Evolutionary conservation across 2,888 invertebrate genomes (phyloP).

Genomic region (Archaeoteleia sp.): DNA sequence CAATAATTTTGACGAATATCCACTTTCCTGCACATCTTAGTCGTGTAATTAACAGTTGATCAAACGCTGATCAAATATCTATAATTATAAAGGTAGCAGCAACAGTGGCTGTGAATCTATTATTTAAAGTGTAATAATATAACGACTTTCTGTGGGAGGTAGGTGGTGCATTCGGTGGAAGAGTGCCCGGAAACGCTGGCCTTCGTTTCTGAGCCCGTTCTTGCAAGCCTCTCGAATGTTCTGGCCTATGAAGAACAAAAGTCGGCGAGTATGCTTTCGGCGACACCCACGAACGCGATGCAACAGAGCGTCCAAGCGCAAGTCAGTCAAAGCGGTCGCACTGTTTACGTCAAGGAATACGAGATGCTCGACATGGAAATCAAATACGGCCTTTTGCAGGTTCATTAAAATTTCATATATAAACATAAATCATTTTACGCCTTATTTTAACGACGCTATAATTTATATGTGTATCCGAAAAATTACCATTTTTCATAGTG

Average conservation of each 20-base stretch:
- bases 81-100: no score
- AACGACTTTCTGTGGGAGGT: slow-evolving; percentile 22
- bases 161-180: slow-evolving; percentile 77
- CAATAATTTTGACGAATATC: no score
- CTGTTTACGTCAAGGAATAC: slow-evolving; percentile 86
- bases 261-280: slow-evolving; percentile 71
- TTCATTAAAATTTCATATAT: no score
- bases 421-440: no score
- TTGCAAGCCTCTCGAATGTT: slow-evolving; percentile 92
- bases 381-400: slow-evolving; percentile 95
- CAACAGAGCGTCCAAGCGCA: slow-evolving; percentile 57
- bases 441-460: no score
- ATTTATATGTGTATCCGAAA: no score
- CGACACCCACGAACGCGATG: slow-evolving; percentile 66
- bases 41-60: no score
- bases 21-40: no score
- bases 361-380: slow-evolving; percentile 93
- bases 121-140: no score
- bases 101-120: no score
- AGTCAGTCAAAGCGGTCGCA: slow-evolving; percentile 72
- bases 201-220: slow-evolving; percentile 94
- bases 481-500: no score
- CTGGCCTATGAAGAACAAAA: slow-evolving; percentile 85
- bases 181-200: slow-evolving; percentile 92
- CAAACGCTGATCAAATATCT: no score